phyloP scores from a whole-genome alignment of 1,140 invertebrate genomes.

The Neodiprion fabricii region DNA sequence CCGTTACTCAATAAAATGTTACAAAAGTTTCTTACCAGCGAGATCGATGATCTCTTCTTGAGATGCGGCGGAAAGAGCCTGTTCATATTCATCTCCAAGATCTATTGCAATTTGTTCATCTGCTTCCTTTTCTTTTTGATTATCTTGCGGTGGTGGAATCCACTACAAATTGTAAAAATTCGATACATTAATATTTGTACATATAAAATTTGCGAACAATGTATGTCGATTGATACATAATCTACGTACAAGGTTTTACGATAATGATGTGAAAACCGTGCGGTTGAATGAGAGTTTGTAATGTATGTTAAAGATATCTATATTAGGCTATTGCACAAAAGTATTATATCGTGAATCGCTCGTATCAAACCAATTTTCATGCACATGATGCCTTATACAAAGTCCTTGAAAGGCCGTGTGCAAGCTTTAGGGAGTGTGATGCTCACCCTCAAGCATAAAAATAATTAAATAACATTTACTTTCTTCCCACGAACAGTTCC shows the following conservation, averaged over 20 bases:
- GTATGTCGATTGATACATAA: neutral
- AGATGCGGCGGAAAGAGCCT: slow-evolving; percentile 86
- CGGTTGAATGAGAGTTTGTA: too few species aligned
- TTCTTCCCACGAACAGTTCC: slow-evolving; percentile 91
- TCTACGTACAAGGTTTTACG: too few species aligned
- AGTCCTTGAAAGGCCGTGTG: too few species aligned
- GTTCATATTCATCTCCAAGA: slow-evolving; percentile 94
- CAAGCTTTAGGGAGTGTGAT: too few species aligned
- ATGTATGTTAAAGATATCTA: too few species aligned
- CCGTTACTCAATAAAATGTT: too few species aligned
- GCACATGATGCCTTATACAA: too few species aligned
- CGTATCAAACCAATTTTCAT: too few species aligned
- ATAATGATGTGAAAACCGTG: too few species aligned
- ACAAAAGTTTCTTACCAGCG: slow-evolving; percentile 73
- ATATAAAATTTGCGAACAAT: neutral
- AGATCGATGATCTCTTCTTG: slow-evolving; percentile 99
- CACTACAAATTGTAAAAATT: slow-evolving; percentile 68
- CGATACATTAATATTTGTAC: neutral
- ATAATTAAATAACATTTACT: slow-evolving; percentile 58
- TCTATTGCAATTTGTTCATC: slow-evolving; percentile 92
- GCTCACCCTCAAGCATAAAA: too few species aligned
- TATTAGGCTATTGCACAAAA: too few species aligned
- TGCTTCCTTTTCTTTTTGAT: slow-evolving; percentile 77
- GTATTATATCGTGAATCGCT: too few species aligned
- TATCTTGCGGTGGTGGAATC: slow-evolving; percentile 83